phyloP scores from a whole-genome alignment of 1,140 invertebrate genomes.

The Brachionus sp. region DNA sequence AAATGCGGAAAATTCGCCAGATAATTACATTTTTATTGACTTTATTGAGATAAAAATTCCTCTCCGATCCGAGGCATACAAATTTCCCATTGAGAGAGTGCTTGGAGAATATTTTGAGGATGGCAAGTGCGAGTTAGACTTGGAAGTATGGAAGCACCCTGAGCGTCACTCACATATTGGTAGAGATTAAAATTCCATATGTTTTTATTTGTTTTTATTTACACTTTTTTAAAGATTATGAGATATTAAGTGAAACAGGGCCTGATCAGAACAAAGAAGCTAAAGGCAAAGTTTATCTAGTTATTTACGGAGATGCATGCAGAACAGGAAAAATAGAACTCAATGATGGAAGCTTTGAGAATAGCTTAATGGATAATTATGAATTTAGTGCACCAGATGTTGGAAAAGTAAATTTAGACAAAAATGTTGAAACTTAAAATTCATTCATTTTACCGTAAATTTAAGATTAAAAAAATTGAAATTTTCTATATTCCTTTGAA shows the following conservation, averaged over 20 bases:
- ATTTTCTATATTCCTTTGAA: constrained; percentile 42
- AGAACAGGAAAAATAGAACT: constrained; percentile 44
- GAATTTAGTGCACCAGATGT: constrained; percentile 42
- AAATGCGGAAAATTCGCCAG: neutral
- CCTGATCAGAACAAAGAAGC: constrained; percentile 32
- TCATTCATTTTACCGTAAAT: neutral
- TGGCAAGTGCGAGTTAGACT: constrained; percentile 39
- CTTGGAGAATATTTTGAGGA: constrained; percentile 36
- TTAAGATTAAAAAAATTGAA: constrained; percentile 11
- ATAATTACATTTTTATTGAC: constrained; percentile 39
- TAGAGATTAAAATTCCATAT: neutral
- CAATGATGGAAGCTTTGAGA: constrained; percentile 27
- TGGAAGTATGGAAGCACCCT: constrained; percentile 41
- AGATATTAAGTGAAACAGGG: constrained; percentile 39
- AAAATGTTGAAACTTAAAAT: neutral
- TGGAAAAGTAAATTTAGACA: neutral
- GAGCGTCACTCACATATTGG: constrained; percentile 4
- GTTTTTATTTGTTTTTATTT: neutral
- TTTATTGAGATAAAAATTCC: constrained; percentile 45
- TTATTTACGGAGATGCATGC: constrained; percentile 9
- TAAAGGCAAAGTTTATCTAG: constrained; percentile 39
- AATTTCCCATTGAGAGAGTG: constrained; percentile 28
- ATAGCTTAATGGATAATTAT: constrained; percentile 41
- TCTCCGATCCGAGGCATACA: constrained; percentile 20
- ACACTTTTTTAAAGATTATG: constrained; percentile 3